Conservation (phyloP, 2,113 vertebrate species). For the Dendrocopos noguchii region DNA sequence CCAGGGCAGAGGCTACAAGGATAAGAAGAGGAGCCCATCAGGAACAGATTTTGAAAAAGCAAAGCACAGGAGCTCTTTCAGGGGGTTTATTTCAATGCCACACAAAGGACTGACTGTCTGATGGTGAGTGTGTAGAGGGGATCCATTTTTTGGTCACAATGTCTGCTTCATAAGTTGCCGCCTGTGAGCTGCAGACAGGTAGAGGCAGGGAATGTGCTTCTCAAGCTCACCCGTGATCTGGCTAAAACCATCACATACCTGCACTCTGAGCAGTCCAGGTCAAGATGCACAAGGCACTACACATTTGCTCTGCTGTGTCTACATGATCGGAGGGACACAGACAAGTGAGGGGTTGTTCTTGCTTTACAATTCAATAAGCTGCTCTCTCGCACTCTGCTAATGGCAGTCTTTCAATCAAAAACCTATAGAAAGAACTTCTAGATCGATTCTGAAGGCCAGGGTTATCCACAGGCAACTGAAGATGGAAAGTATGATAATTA, state of each 20-base stretch:
- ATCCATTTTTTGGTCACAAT: background rate
- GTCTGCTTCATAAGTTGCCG: background rate
- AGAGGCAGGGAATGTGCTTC: background rate
- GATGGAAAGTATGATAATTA: background rate
- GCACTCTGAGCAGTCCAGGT: background rate
- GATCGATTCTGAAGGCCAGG: background rate
- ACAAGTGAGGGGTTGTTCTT: background rate
- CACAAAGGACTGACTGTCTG: fast-evolving
- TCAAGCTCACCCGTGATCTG: background rate
- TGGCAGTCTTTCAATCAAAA: background rate
- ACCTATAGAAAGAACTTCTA: background rate
- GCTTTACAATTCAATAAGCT: background rate
- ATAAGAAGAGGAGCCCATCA: background rate
- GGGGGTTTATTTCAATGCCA: background rate
- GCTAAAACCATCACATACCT: background rate
- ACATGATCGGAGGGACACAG: background rate
- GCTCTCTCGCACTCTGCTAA: background rate
- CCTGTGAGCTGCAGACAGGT: background rate
- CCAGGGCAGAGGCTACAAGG: background rate
- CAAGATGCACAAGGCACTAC: background rate
- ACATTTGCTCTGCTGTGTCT: background rate
- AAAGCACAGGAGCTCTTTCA: background rate
- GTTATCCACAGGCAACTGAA: constrained; percentile 4
- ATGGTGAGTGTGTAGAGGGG: background rate
- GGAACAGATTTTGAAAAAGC: background rate